Evolutionary conservation across 2,888 invertebrate genomes (phyloP), one percentile per base, ranked within the genome.

Genomic region (Biston stratarius): DNA sequence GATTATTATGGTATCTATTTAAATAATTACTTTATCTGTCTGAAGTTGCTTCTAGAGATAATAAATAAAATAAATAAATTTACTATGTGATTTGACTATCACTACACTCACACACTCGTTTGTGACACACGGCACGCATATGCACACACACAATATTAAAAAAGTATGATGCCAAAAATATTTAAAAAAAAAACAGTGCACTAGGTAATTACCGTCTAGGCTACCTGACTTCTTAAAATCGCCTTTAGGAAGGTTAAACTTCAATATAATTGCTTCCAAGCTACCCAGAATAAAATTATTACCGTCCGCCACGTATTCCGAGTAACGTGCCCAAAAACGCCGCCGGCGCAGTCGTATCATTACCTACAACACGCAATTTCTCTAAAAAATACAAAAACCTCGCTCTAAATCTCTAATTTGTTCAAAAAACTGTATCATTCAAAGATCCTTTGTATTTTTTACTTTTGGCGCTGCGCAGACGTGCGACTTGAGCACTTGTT

Each of bases 401-500:
- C 79, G 80, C 80, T 81, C 85, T 84, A 88, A 88, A 91, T 91
- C 90, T 89, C 91, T 91, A 93, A 93, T 92, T 93, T 92, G 87
- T 87, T 86, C 85, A 92, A 92, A 92, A 92, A 92, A 92, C 86
- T 91, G 81, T 93, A 94, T 93, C 93, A 94, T 93, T 94, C 88
- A 66, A 81, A 77, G 83, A 83, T 82, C 87, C 86, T 88, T 89
- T 82, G 82, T 82, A 78, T 78, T 78, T 84, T 89, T 88, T 88
- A 75, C 78, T 69, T 71, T 42, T 12, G 12, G 53, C 40, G 11
- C 15, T 5, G 40, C 53, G 40, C 53, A 53, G 6, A 53, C 40
- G 38, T 24, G 40, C 3, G 5, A 5, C 1, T 38, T 6, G 9
- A 1, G 24, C 24, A 24, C 24, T 24, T 24, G 24, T 24, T n/a